A percentile compares a stretch with the other conserved stretches of the same genome.
phyloP scores from a whole-genome alignment of 1,140 invertebrate species.

The Platorchestia sp. region DNA sequence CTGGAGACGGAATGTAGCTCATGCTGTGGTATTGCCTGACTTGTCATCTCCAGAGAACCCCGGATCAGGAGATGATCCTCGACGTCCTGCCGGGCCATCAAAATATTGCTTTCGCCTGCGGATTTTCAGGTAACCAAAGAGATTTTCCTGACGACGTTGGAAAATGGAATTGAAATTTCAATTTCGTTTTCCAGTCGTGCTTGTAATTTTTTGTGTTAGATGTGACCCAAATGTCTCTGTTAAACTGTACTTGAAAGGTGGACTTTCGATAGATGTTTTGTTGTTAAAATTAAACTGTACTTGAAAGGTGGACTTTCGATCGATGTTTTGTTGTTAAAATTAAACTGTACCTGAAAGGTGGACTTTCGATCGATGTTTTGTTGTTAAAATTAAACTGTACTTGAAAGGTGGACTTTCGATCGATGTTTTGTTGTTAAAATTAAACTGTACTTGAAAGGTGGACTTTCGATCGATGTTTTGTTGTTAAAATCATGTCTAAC shows the following conservation, averaged over 20 bases:
- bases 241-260: too few relatives aligned
- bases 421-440: too few relatives aligned
- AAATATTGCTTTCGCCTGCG: conserved; percentile 57
- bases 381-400: not conserved
- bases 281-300: too few relatives aligned
- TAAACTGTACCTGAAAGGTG: not conserved
- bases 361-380: too few relatives aligned
- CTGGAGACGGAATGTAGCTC: not conserved
- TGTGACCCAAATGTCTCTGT: not conserved
- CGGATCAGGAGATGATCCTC: conserved; percentile 57
- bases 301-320: too few relatives aligned
- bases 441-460: too few relatives aligned
- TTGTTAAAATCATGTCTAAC: not conserved
- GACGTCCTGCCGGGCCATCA: conserved; percentile 33
- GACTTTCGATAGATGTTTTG: too few relatives aligned
- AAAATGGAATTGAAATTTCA: not conserved
- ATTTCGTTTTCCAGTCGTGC: not conserved
- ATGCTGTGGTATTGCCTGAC: not conserved
- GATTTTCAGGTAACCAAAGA: conserved; percentile 55
- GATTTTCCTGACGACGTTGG: not conserved
- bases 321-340: not conserved
- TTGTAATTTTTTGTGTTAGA: not conserved
- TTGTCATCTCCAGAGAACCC: conserved; percentile 37
- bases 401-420: too few relatives aligned
- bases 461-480: too few relatives aligned